phyloP scores from a whole-genome alignment of 2,797 vertebrate species.

The Phrynocephalus guinanensis region DNA sequence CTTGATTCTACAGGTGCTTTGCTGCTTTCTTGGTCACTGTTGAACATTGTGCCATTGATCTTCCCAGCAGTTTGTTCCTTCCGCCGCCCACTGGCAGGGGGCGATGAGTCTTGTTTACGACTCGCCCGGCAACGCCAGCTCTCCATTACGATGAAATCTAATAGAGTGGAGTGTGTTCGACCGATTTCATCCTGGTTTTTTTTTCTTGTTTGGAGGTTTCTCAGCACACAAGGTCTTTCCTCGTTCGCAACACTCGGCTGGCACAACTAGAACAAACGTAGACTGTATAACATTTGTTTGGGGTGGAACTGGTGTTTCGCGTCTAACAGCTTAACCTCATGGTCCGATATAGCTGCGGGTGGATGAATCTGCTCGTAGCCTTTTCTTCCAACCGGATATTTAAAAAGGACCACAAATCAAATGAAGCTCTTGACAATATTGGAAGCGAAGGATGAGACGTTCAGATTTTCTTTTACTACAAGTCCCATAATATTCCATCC shows the following conservation, averaged over 20 bases:
- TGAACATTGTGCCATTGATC: neutral
- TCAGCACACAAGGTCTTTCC: neutral
- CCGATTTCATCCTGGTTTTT: neutral
- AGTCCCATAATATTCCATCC: too few species aligned
- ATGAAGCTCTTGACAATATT: too few species aligned
- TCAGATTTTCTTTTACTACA: too few species aligned
- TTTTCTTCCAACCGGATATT: neutral
- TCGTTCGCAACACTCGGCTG: neutral
- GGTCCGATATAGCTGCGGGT: neutral
- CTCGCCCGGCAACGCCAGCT: neutral
- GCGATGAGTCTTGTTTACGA: neutral
- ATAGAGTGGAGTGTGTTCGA: neutral
- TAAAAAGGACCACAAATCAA: too few species aligned
- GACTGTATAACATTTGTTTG: neutral
- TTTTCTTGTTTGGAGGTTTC: conserved; percentile 13
- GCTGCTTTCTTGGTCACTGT: conserved; percentile 16
- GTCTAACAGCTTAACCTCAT: neutral
- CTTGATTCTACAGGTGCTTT: neutral
- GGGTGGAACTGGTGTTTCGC: neutral
- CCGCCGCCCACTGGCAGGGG: neutral
- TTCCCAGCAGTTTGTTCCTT: conserved; percentile 1
- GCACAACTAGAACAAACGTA: too few species aligned
- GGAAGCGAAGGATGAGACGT: too few species aligned
- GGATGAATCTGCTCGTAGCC: neutral
- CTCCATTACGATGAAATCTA: conserved; percentile 16